Conservation (phyloP, 2,797 vertebrate species). For the Chiropotes sagulatus region DNA sequence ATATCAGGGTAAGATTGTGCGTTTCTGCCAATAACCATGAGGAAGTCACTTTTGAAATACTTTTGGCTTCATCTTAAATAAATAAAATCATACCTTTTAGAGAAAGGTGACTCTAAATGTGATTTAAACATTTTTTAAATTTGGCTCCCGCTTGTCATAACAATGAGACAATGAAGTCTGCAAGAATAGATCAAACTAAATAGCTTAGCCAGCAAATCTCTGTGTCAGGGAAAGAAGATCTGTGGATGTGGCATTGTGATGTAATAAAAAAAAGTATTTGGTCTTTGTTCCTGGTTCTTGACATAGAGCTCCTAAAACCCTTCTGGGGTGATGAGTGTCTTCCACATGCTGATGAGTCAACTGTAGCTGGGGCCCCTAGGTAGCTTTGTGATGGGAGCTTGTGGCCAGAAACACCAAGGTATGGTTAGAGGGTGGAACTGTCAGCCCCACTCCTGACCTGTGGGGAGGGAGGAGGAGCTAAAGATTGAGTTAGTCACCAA, state of each 20-base stretch:
- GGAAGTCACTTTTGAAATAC: background rate
- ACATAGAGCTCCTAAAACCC: background rate
- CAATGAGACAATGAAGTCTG: background rate
- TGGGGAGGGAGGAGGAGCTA: background rate
- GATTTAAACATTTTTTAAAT: background rate
- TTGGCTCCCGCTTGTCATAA: background rate
- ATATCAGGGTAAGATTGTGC: background rate
- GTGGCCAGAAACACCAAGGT: background rate
- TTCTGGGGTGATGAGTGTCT: background rate
- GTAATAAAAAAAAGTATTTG: background rate
- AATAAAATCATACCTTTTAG: background rate
- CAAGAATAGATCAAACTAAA: background rate
- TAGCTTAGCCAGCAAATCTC: background rate
- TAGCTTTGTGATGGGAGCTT: background rate
- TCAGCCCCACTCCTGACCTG: background rate
- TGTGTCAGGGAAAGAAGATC: background rate
- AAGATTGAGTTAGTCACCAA: background rate
- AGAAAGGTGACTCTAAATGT: background rate
- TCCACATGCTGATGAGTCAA: background rate
- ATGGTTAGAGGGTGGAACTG: background rate
- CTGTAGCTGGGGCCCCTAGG: background rate
- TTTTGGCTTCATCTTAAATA: background rate
- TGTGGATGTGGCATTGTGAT: background rate
- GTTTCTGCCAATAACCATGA: background rate
- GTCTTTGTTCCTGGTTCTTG: background rate